Evolutionary conservation across 2,888 invertebrate genomes (phyloP).

Genomic region (Zygothrica quintamaculata): DNA sequence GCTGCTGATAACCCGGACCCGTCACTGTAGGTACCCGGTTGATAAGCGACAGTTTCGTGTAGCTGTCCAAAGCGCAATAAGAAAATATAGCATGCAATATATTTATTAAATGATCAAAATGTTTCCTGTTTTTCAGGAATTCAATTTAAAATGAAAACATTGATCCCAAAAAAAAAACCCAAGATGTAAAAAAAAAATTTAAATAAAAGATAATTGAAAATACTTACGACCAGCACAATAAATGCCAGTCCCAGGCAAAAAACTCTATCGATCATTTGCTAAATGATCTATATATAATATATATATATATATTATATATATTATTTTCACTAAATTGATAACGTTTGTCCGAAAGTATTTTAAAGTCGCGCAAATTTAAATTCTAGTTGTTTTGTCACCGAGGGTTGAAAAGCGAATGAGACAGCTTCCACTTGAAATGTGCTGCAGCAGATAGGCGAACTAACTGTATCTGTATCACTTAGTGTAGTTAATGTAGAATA

Average conservation of each 20-base stretch:
- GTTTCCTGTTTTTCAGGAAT: constrained; percentile 33
- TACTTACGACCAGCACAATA: constrained; percentile 59
- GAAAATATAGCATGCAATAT: constrained; percentile 20
- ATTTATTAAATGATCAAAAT: constrained; percentile 25
- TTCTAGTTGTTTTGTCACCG: constrained; percentile 39
- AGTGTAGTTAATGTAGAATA: too few species aligned
- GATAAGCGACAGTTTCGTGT: constrained; percentile 72
- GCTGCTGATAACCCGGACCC: constrained; percentile 71
- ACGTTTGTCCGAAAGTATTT: constrained; percentile 24
- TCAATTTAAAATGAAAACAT: constrained; percentile 24
- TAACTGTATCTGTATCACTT: constrained; percentile 16
- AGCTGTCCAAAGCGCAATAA: constrained; percentile 70
- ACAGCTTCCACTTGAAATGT: constrained; percentile 54
- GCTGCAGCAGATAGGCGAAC: constrained; percentile 28
- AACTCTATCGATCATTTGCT: constrained; percentile 47
- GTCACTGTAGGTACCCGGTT: constrained; percentile 57
- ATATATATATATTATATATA: constrained; percentile 16
- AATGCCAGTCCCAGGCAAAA: constrained; percentile 51
- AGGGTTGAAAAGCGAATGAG: constrained; percentile 71
- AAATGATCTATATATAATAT: constrained; percentile 22
- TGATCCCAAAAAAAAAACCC: background rate
- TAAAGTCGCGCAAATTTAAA: constrained; percentile 25
- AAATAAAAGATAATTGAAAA: background rate
- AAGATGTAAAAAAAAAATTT: too few species aligned
- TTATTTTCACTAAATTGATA: constrained; percentile 46